Conservation (phyloP, 2,888 invertebrate species). For the Drosophila aldrichi region DNA sequence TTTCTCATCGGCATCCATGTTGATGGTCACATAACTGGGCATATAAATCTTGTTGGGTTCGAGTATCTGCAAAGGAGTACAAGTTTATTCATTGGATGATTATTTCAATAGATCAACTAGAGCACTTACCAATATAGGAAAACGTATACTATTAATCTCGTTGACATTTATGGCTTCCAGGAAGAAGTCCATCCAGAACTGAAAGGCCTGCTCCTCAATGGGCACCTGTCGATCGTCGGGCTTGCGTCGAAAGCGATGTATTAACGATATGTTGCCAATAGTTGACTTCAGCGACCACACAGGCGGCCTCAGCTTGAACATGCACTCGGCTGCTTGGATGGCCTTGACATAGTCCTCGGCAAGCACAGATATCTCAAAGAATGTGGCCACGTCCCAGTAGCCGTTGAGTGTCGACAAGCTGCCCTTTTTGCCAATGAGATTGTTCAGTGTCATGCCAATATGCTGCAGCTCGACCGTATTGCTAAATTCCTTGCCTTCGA, state of each 20-base stretch:
- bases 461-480: slow-evolving; percentile 96
- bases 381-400: slow-evolving; percentile 99
- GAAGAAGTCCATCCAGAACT: slow-evolving; percentile 99
- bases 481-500: slow-evolving; percentile 97
- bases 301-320: slow-evolving; percentile 96
- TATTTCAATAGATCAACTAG: not conserved
- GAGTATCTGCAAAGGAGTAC: slow-evolving; percentile 87
- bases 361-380: slow-evolving; percentile 98
- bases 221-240: slow-evolving; percentile 89
- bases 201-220: slow-evolving; percentile 95
- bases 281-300: slow-evolving; percentile 98
- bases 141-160: slow-evolving; percentile 93
- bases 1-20: slow-evolving; percentile 96
- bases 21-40: slow-evolving; percentile 98
- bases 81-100: too few relatives aligned
- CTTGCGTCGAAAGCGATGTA: slow-evolving; percentile 94
- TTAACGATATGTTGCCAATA: slow-evolving; percentile 97
- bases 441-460: slow-evolving; percentile 97
- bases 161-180: slow-evolving; percentile 95
- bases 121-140: slow-evolving; percentile 88
- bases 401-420: slow-evolving; percentile 96
- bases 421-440: slow-evolving; percentile 98
- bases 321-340: slow-evolving; percentile 97
- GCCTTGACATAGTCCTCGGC: slow-evolving; percentile 99
- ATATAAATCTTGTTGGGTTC: slow-evolving; percentile 97